phyloP scores from a whole-genome alignment of 2,113 vertebrate genomes.

The Vidua macroura region DNA sequence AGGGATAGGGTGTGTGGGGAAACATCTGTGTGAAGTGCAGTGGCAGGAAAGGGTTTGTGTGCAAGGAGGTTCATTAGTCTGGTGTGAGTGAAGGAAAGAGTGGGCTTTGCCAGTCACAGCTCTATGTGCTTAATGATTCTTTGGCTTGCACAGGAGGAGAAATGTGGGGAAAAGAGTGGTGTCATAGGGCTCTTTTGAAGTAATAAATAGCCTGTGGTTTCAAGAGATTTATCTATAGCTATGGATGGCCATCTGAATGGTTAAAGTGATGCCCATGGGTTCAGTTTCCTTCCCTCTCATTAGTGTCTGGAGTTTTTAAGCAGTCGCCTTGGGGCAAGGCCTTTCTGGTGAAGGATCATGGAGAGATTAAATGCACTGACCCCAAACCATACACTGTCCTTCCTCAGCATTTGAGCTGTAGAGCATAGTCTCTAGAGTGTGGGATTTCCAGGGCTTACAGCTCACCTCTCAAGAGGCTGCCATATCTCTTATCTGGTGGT shows the following conservation, averaged over 20 bases:
- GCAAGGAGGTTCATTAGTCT: neutral
- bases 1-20: neutral
- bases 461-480: neutral
- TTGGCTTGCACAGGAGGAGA: neutral
- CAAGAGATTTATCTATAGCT: neutral
- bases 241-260: neutral
- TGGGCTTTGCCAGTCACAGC: neutral
- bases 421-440: neutral
- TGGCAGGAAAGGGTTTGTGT: neutral
- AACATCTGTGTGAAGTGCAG: neutral
- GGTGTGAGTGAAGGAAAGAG: neutral
- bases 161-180: neutral
- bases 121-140: neutral
- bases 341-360: neutral
- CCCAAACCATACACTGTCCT: neutral
- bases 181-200: neutral
- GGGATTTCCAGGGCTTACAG: neutral
- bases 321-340: neutral
- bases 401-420: neutral
- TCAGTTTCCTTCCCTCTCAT: neutral
- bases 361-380: neutral
- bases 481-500: neutral
- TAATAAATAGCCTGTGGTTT: neutral
- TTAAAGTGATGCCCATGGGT: neutral
- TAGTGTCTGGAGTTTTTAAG: neutral